Conservation (phyloP, 2,113 vertebrate genomes). For the human region GRCh38 chr18:76612501-76613000, state of each 20-base stretch:
- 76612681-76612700: rapidly evolving
- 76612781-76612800: too few species aligned
- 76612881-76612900: rapidly evolving
- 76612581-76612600: rapidly evolving
- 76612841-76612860: neutral
- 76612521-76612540: neutral
- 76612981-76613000: neutral
- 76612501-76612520: neutral
- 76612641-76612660: rapidly evolving
- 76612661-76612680: rapidly evolving
- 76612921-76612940: neutral
- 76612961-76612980: neutral
- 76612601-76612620: neutral
- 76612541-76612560: too few species aligned
- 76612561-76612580: rapidly evolving
- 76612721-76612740: rapidly evolving
- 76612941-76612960: neutral
- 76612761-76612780: rapidly evolving
- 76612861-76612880: rapidly evolving
- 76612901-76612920: rapidly evolving
- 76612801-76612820: too few species aligned
- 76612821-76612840: neutral
- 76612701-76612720: rapidly evolving
- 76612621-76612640: rapidly evolving
- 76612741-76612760: too few species aligned